Percentiles rank a stretch among this genome's conserved stretches.
phyloP scores from a whole-genome alignment of 2,797 vertebrate species.

The Trichosurus vulpecula region DNA sequence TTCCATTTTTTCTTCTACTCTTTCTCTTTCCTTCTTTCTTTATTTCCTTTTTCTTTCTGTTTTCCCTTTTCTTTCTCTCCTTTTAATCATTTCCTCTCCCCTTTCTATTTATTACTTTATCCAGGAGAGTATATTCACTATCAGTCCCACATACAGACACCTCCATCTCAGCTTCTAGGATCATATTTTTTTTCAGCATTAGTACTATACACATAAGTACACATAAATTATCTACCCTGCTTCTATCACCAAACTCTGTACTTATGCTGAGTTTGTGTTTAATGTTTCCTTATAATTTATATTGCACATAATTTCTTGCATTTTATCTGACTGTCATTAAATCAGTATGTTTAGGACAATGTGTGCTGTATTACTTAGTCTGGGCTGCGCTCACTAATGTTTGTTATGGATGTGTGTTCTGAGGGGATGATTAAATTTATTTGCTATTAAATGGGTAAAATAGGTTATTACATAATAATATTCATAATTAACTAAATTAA shows the following conservation, averaged over 20 bases:
- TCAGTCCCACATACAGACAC: neutral
- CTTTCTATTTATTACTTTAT: neutral
- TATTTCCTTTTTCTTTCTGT: neutral
- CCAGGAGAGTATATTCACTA: neutral
- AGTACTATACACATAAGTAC: neutral
- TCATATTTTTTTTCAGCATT: neutral
- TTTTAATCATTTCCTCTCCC: neutral
- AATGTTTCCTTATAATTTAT: constrained; percentile 68
- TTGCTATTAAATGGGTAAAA: constrained; percentile 38
- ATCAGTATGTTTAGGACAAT: constrained; percentile 54
- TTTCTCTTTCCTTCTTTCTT: neutral
- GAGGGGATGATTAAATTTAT: constrained; percentile 62
- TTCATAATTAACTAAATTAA: neutral
- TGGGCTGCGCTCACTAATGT: constrained; percentile 66
- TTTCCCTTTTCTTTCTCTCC: neutral
- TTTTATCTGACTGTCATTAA: constrained; percentile 56
- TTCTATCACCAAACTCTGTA: neutral
- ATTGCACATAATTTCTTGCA: constrained; percentile 61
- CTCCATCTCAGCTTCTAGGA: neutral
- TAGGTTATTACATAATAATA: neutral
- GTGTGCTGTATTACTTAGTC: constrained; percentile 54
- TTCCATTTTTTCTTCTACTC: neutral
- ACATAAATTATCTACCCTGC: neutral
- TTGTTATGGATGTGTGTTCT: constrained; percentile 60
- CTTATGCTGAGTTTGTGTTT: constrained; percentile 43